Evolutionary conservation across 2,888 invertebrate species (phyloP).

Genomic region (Arge pagana): DNA sequence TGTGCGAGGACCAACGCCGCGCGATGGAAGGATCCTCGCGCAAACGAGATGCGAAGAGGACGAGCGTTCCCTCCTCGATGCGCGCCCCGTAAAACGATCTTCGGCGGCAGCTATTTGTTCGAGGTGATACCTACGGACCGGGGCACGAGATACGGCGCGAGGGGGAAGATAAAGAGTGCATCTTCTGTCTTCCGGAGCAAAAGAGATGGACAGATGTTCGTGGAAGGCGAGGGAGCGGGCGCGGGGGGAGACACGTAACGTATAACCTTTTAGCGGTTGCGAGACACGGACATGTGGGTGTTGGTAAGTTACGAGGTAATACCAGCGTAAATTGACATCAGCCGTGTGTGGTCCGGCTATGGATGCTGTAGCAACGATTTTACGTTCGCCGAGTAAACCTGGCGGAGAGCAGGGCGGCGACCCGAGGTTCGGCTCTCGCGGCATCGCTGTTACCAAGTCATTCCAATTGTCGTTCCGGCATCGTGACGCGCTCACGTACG

Average conservation of each 20-base stretch:
- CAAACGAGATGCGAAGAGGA: too few species aligned
- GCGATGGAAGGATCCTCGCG: too few species aligned
- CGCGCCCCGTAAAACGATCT: too few species aligned
- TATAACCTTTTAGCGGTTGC: constrained; percentile 14
- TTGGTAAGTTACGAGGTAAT: constrained; percentile 35
- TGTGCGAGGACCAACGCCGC: too few species aligned
- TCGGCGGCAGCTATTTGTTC: too few species aligned
- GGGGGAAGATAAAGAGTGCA: neutral
- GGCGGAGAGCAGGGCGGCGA: neutral
- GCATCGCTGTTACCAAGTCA: constrained; percentile 3
- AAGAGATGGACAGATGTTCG: too few species aligned
- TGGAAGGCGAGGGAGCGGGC: too few species aligned
- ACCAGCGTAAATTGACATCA: constrained; percentile 38
- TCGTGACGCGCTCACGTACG: neutral
- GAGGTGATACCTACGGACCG: too few species aligned
- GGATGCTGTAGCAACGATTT: constrained; percentile 1
- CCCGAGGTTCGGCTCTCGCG: too few species aligned
- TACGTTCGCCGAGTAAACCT: constrained; percentile 10
- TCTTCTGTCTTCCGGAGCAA: too few species aligned
- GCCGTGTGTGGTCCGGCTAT: constrained; percentile 24
- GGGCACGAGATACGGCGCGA: too few species aligned
- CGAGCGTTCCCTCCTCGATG: too few species aligned
- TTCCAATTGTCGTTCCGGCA: constrained; percentile 7
- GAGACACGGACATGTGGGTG: constrained; percentile 30
- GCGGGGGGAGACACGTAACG: neutral